Conservation (phyloP, 2,113 vertebrate species). For the Dicerorhinus sumatrensis region DNA sequence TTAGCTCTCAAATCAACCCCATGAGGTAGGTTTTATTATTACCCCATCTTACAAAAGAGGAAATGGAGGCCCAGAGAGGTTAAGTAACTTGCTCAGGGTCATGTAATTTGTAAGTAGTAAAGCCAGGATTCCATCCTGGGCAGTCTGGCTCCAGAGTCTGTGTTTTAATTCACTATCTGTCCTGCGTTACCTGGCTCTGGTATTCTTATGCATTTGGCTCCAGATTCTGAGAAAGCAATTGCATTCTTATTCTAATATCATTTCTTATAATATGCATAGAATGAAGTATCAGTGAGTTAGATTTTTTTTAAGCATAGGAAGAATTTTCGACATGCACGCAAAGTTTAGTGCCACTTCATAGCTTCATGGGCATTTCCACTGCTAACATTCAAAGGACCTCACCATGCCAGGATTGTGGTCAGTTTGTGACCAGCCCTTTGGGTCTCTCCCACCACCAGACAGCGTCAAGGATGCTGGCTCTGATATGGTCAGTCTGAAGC, state of each 20-base stretch:
- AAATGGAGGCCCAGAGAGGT: neutral
- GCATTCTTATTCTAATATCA: slow-evolving; percentile 70
- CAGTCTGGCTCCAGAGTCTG: neutral
- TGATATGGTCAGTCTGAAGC: neutral
- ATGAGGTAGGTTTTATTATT: neutral
- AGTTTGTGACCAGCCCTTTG: neutral
- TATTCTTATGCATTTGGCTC: neutral
- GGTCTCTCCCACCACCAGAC: neutral
- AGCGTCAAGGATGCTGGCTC: neutral
- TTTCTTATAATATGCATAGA: slow-evolving; percentile 31
- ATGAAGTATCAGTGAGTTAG: slow-evolving; percentile 29
- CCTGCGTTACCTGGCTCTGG: neutral
- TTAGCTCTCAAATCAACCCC: neutral
- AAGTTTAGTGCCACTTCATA: neutral
- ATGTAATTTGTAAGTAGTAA: neutral
- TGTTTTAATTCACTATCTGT: neutral
- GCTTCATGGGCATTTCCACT: neutral
- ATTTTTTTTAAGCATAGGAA: neutral
- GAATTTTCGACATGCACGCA: neutral
- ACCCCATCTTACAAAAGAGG: neutral
- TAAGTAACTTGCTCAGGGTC: neutral
- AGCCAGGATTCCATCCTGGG: neutral
- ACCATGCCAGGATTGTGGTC: neutral
- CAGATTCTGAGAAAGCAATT: slow-evolving; percentile 59
- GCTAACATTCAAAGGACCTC: neutral